Conservation (phyloP, 2,797 vertebrate species). For the Megaceryle alcyon region DNA sequence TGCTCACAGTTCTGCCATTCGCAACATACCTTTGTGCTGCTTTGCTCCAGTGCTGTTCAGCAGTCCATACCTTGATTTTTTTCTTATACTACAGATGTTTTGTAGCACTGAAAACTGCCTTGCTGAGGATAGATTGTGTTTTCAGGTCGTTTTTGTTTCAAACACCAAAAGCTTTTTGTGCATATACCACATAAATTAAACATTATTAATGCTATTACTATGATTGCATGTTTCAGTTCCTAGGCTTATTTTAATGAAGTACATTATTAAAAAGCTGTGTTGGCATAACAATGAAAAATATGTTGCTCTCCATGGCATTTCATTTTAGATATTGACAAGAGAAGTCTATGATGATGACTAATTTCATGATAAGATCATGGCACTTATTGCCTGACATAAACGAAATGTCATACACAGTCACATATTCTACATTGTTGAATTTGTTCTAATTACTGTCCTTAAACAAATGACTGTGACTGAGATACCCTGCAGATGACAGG, state of each 20-base stretch:
- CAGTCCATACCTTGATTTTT: not conserved
- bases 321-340: not conserved
- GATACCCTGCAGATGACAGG: not conserved
- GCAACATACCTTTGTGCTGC: not conserved
- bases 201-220: slow-evolving; percentile 36
- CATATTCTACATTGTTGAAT: slow-evolving; percentile 40
- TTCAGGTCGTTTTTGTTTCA: slow-evolving; percentile 31
- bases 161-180: slow-evolving; percentile 1
- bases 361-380: slow-evolving; percentile 50
- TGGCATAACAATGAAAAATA: slow-evolving; percentile 28
- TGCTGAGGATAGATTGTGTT: slow-evolving; percentile 17
- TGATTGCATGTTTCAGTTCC: slow-evolving; percentile 4
- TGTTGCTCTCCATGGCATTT: slow-evolving; percentile 3
- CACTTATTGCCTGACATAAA: slow-evolving; percentile 36
- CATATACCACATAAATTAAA: slow-evolving; percentile 26
- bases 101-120: not conserved
- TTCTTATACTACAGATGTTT: not conserved
- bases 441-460: slow-evolving; percentile 36
- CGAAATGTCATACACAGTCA: slow-evolving; percentile 22
- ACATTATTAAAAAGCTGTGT: slow-evolving; percentile 18
- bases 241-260: slow-evolving; percentile 54
- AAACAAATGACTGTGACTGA: not conserved
- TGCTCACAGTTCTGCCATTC: not conserved
- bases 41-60: not conserved
- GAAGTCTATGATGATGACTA: slow-evolving; percentile 7